phyloP scores from a whole-genome alignment of 2,888 invertebrate species.

The Catocala fraxini region DNA sequence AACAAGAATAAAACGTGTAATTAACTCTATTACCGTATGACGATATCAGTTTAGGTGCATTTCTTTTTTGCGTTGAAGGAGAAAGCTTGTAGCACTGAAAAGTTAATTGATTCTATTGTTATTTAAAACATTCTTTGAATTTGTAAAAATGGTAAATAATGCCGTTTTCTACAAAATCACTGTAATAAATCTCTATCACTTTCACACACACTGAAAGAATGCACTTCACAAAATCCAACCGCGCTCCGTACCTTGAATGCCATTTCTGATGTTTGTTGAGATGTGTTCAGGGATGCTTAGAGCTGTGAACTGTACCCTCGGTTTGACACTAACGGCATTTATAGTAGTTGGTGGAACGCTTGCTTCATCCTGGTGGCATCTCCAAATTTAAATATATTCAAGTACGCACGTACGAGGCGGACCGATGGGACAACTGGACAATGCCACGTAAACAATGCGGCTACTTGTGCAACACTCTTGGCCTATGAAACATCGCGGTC shows the following conservation, averaged over 20 bases:
- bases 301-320: slow-evolving; percentile 80
- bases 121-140: too few species aligned
- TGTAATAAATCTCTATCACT: slow-evolving; percentile 28
- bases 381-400: slow-evolving; percentile 88
- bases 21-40: not conserved
- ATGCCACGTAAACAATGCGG: slow-evolving; percentile 82
- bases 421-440: slow-evolving; percentile 79
- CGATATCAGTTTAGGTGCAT: not conserved
- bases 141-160: not conserved
- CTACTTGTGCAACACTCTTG: slow-evolving; percentile 79
- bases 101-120: too few species aligned
- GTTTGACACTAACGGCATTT: slow-evolving; percentile 75
- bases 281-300: slow-evolving; percentile 76
- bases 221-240: slow-evolving; percentile 64
- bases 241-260: slow-evolving; percentile 80
- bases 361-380: slow-evolving; percentile 85
- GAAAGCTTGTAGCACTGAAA: not conserved
- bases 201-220: slow-evolving; percentile 54
- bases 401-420: slow-evolving; percentile 84
- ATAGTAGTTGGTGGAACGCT: slow-evolving; percentile 73
- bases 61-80: not conserved
- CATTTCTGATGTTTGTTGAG: slow-evolving; percentile 72
- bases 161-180: slow-evolving; percentile 16
- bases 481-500: slow-evolving; percentile 77
- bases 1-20: slow-evolving; percentile 39